A percentile compares a stretch with the other conserved stretches of the same genome.
Conservation (phyloP, 2,113 vertebrate genomes). For the Albula goreensis region DNA sequence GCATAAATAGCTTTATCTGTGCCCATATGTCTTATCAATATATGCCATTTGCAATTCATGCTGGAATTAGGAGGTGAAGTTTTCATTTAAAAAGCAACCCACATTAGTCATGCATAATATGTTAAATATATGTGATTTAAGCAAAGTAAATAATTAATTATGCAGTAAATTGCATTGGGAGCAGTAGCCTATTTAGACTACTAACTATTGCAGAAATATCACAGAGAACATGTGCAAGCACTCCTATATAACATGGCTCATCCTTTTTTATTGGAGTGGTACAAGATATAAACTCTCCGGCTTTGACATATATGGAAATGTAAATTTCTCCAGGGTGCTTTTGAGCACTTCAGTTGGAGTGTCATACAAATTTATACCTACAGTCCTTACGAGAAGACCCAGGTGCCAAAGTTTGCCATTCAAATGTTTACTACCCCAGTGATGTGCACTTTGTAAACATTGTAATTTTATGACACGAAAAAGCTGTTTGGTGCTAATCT, state of each 20-base stretch:
- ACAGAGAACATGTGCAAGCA: not conserved
- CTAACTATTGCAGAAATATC: not conserved
- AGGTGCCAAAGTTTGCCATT: not conserved
- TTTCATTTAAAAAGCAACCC: not conserved
- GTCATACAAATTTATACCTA: not conserved
- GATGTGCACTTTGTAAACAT: no score
- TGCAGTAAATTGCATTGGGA: not conserved
- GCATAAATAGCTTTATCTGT: not conserved
- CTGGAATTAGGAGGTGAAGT: not conserved
- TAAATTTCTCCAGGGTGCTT: not conserved
- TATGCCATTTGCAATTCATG: not conserved
- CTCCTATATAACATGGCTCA: not conserved
- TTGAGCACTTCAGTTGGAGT: no score
- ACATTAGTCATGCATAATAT: conserved; percentile 6
- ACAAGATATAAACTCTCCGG: not conserved
- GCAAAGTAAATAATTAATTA: not conserved
- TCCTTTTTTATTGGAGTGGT: not conserved
- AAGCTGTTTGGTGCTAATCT: no score
- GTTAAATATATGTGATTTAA: not conserved
- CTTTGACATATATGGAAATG: not conserved
- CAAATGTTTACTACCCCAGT: not conserved
- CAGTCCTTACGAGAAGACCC: not conserved
- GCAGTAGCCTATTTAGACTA: not conserved
- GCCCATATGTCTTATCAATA: not conserved
- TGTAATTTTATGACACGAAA: no score